These are phyloP conservation scores for Macrosiphum euphorbiae DNA, from an alignment of 2,888 invertebrate genomes.

Conservation along the genomic window DNA sequence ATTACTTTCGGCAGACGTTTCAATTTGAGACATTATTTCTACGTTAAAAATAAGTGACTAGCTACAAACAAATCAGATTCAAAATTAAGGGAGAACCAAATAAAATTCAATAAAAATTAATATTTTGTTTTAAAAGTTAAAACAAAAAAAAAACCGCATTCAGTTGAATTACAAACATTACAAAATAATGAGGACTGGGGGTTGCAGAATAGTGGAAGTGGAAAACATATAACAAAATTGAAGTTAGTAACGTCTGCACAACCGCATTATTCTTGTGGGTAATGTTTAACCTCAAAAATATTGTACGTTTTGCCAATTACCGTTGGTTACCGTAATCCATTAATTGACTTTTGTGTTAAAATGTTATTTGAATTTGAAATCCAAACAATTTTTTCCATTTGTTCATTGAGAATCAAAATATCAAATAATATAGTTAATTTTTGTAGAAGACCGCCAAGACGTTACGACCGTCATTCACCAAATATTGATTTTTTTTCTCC, in stretches of 20 bases:
- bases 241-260: slow-evolving; percentile 45
- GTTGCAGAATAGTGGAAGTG: not conserved
- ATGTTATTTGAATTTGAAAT: not conserved
- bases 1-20: slow-evolving; percentile 20
- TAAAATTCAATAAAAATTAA: not conserved
- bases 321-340: not conserved
- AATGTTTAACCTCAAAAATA: slow-evolving; percentile 36
- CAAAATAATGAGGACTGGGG: not conserved
- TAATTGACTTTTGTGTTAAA: not conserved
- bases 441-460: no score
- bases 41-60: slow-evolving; percentile 5
- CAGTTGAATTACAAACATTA: not conserved
- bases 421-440: not conserved
- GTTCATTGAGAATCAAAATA: not conserved
- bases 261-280: slow-evolving; percentile 40
- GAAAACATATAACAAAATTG: not conserved
- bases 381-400: not conserved
- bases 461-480: not conserved
- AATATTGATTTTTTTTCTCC: slow-evolving; percentile 39
- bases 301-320: not conserved
- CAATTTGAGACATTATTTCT: slow-evolving; percentile 39
- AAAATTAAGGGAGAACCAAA: not conserved
- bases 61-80: not conserved
- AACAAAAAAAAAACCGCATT: not conserved
- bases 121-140: not conserved